Conservation (phyloP, 2,113 vertebrate species). For the Strix aluco region DNA sequence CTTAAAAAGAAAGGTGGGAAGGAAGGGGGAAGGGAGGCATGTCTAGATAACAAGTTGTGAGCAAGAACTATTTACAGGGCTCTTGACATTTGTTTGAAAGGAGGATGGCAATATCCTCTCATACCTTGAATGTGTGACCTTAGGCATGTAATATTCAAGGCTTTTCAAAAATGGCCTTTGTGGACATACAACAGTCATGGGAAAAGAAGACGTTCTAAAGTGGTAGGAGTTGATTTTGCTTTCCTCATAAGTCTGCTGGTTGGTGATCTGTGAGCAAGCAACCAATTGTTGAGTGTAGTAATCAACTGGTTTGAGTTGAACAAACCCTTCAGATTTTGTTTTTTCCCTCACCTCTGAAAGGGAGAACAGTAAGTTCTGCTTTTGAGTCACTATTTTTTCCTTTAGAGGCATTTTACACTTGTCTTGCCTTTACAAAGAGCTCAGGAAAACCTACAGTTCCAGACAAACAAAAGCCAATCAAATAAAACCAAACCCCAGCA, state of each 20-base stretch:
- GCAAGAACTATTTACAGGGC: neutral
- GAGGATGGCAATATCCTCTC: neutral
- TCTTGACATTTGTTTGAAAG: neutral
- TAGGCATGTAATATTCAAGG: neutral
- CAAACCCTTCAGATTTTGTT: neutral
- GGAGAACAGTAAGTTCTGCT: neutral
- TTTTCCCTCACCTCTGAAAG: neutral
- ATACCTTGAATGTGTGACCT: neutral
- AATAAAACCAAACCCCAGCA: neutral
- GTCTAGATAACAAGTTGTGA: neutral
- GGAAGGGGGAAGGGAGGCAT: neutral
- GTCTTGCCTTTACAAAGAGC: neutral
- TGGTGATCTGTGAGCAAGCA: neutral
- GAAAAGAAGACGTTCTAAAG: neutral
- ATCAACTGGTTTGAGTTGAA: neutral
- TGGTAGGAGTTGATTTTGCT: neutral
- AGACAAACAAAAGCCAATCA: neutral
- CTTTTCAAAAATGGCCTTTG: neutral
- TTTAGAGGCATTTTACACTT: neutral
- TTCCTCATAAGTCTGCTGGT: neutral
- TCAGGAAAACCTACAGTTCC: neutral
- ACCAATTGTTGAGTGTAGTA: neutral
- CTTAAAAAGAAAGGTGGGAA: neutral
- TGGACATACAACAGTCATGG: neutral
- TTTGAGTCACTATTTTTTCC: neutral